Base-by-base conservation (phyloP, 2,888 invertebrate genomes). In the Eutolmus rufibarbis region DNA sequence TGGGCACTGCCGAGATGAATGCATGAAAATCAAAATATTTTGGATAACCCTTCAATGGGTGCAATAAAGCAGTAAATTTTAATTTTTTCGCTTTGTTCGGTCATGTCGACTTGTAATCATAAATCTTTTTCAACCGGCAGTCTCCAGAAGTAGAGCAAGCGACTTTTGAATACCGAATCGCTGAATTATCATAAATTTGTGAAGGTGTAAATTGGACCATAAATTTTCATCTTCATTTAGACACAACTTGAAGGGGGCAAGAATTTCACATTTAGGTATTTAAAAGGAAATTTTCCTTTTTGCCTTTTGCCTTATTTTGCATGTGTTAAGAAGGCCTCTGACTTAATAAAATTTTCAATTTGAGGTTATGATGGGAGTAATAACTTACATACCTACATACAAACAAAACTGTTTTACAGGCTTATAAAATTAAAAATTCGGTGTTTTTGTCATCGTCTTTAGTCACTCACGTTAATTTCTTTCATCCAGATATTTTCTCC, bases 11-110 rank as follows among this genome's bases (percentile, higher is more conserved):
- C 19, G 19, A 16, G 12, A 12, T 23, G 66, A 19, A 23, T 31
- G 56, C 23, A 81, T 31, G 81, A 16, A 66, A 87, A 66, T 40
- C 76, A 87, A 87, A 74, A 86, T 74, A 86, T 74, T 74, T 86
- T 37, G 86, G 28, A 46, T 86, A 74, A 37, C 66, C 46, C 34
- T 57, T 40, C n/a, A 34, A 57, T 37, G 16, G 66, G 37, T 37
- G 28, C 66, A 84, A 84, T 84, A 84, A 84, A 84, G 66, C 40
- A 43, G 74, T 84, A 84, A 66, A 66, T 66, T 23, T 66, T n/a
- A 51, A 19, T 66, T 84, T 40, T n/a, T 84, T 66, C 23, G 12
- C 28, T 66, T 9, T 66, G 28, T 66, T 28, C 66, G 19, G 66
- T 66, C 9, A 12, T 19, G 23, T 5, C 12, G 66, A 28, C 23